A percentile compares a stretch with the other conserved stretches of the same genome.
phyloP scores from a whole-genome alignment of 2,797 vertebrate genomes.

The Sebastes diploproa region DNA sequence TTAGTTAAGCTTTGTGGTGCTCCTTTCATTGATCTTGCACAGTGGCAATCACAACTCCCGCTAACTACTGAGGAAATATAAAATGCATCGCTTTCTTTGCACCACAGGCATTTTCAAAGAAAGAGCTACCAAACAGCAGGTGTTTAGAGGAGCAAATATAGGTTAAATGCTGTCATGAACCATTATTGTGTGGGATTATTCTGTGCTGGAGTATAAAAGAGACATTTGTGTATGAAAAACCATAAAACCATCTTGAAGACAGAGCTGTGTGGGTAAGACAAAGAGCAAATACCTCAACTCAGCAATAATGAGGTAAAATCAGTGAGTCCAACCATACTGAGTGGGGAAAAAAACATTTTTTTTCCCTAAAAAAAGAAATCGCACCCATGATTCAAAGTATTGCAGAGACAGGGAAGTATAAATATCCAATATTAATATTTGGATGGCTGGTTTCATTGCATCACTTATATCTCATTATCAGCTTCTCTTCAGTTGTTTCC shows the following conservation, averaged over 20 bases:
- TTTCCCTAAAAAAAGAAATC: background rate
- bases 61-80: background rate
- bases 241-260: background rate
- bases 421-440: slow-evolving; percentile 27
- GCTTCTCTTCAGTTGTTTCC: background rate
- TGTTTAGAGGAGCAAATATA: background rate
- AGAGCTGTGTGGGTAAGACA: background rate
- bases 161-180: background rate
- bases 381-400: background rate
- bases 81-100: background rate
- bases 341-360: background rate
- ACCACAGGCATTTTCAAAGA: background rate
- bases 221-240: slow-evolving; percentile 2
- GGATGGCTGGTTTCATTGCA: slow-evolving; percentile 19
- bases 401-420: background rate
- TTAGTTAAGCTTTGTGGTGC: background rate
- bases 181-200: background rate
- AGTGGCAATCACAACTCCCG: background rate
- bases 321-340: background rate
- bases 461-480: slow-evolving; percentile 15
- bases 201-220: background rate
- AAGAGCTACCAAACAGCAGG: background rate
- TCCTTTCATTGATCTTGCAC: background rate
- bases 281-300: background rate
- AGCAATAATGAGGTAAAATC: background rate